A percentile compares a stretch with the other conserved stretches of the same genome.
These are phyloP conservation scores for Prunella himalayana DNA, from an alignment of 2,113 vertebrate species.

Conservation along the genomic window DNA sequence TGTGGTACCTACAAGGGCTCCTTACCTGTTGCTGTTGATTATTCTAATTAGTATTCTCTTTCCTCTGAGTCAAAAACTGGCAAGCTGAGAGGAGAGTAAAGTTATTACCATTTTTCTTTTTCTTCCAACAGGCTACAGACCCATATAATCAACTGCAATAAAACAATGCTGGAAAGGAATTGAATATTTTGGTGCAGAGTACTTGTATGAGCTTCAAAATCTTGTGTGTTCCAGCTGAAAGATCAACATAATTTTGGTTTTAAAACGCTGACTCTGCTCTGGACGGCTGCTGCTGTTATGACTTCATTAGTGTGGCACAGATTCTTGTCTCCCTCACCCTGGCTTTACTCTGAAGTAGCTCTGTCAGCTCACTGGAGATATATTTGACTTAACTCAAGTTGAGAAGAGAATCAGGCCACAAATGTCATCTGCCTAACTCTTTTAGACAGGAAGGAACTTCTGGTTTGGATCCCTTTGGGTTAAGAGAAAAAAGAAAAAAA, in stretches of 20 bases:
- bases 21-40: neutral
- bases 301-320: neutral
- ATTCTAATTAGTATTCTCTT: neutral
- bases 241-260: constrained; percentile 47
- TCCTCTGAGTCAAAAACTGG: neutral
- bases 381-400: neutral
- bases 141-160: neutral
- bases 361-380: neutral
- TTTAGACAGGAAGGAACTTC: constrained; percentile 44
- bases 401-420: neutral
- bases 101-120: neutral
- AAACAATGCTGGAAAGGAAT: neutral
- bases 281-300: neutral
- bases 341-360: neutral
- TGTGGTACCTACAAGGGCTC: neutral
- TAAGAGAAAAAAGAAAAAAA: neutral
- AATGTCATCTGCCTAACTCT: neutral
- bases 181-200: constrained; percentile 6
- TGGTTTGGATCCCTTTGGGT: constrained; percentile 34
- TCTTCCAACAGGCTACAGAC: neutral
- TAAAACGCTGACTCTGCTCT: constrained; percentile 5
- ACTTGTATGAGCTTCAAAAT: constrained; percentile 43
- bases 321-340: neutral
- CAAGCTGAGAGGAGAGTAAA: neutral
- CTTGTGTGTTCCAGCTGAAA: constrained; percentile 11